Evolutionary conservation across 37 sponge, comb jelly and placozoan genomes (phyloP), one percentile per base, ranked within the genome.

Genomic region (Diacarnus erythraeanus): DNA sequence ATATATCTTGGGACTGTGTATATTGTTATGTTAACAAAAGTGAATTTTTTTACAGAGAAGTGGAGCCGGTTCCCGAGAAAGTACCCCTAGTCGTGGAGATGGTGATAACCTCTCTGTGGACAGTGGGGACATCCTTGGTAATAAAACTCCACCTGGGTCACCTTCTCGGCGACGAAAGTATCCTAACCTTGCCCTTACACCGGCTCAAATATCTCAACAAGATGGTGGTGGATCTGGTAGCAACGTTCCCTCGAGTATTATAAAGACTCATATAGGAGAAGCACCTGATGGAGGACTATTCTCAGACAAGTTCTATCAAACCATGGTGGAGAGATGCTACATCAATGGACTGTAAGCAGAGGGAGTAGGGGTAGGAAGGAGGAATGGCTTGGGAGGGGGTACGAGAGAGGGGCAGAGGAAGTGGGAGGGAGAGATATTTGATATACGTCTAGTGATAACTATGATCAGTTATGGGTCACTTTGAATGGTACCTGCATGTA

Each of bases 271-370:
- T 39, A 30, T 88, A 37, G 86, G 85, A 22, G 89, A 92, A 38
- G 83, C 92, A 17, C 68, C 89, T 9, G 93, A 92, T 34, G 82
- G 81, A 40, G 85, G 93, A 3, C 81, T 92, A 75, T 92, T 92
- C 75, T 88, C 85, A 3, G 93, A 92, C 61, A 92, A 92, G 65
- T 23, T 92, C 0, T 42, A 80, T 51, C 78, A 89, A 12, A 80
- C 88, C 31, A 65, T 70, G 43, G 36, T 64, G 20, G 94, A 94
- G 70, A 79, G 76, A 33, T 59, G 78, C 64, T 88, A 80, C 84
- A 76, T 94, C 42, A 94, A 94, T 80, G 94, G 91, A 27, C 85
- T 90, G 91, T 93, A 39, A 93, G 91, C n/a, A n/a, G n/a, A n/a
- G n/a, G n/a, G n/a, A n/a, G n/a, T n/a, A n/a, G n/a, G n/a, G n/a